Conservation (phyloP, 1,140 invertebrate genomes). For the Leptinotarsa lineolata region DNA sequence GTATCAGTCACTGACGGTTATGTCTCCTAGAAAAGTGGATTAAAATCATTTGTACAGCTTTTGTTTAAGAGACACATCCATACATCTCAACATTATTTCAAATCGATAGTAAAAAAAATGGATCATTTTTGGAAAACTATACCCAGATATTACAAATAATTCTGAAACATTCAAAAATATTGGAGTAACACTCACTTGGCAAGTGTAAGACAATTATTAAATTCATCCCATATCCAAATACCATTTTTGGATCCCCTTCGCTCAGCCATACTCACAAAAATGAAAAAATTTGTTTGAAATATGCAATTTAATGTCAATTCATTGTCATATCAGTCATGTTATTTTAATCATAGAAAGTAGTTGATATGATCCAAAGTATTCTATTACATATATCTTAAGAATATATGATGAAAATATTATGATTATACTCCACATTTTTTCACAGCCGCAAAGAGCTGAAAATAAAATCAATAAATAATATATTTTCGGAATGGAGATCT, state of each 20-base stretch:
- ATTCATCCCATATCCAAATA: slow-evolving; percentile 34
- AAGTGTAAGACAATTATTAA: slow-evolving; percentile 27
- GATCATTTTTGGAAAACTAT: no score
- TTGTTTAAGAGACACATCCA: no score
- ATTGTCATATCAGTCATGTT: background rate
- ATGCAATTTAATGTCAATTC: background rate
- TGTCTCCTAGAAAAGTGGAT: no score
- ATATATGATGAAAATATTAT: slow-evolving; percentile 44
- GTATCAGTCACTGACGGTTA: no score
- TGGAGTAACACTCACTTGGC: slow-evolving; percentile 27
- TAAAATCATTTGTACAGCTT: no score
- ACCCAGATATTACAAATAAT: no score
- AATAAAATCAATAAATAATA: slow-evolving; percentile 33
- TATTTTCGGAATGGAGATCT: slow-evolving; percentile 12
- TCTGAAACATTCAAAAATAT: background rate
- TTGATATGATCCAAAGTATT: background rate
- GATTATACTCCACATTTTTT: slow-evolving; percentile 50
- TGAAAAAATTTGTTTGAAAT: slow-evolving; percentile 3
- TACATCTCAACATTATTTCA: no score
- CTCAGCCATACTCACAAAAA: slow-evolving; percentile 21
- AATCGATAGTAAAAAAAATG: no score
- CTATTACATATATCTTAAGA: slow-evolving; percentile 27
- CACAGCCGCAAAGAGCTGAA: slow-evolving; percentile 46
- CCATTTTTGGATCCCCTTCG: slow-evolving; percentile 29
- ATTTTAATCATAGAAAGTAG: no score